Percentiles rank a stretch among this genome's conserved stretches.
phyloP scores from a whole-genome alignment of 2,888 invertebrate species.

The Corbicula japonica region DNA sequence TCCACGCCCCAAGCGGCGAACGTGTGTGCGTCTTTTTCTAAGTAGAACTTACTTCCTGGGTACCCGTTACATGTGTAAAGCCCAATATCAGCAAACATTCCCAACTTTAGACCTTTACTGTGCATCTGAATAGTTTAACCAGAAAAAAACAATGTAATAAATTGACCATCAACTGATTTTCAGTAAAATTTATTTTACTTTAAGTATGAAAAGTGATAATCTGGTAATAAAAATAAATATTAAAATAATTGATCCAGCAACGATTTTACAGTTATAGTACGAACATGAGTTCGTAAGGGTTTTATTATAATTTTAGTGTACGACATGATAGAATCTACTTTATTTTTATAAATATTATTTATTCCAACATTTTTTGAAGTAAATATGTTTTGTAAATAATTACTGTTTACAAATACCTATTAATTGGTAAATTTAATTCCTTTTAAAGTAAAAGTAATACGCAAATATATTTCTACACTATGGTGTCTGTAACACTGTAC shows the following conservation, averaged over 20 bases:
- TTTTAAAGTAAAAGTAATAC: too few relatives aligned
- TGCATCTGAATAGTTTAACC: constrained; percentile 76
- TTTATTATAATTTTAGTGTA: too few relatives aligned
- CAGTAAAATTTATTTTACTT: background rate
- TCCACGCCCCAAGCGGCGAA: constrained; percentile 98
- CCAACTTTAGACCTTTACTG: constrained; percentile 94
- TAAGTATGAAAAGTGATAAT: background rate
- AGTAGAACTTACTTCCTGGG: constrained; percentile 95
- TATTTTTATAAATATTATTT: too few relatives aligned
- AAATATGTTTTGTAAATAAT: too few relatives aligned
- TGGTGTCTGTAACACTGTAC: too few relatives aligned
- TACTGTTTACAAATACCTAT: too few relatives aligned
- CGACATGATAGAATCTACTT: too few relatives aligned
- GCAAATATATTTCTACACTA: too few relatives aligned
- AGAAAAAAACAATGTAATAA: background rate
- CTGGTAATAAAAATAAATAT: background rate
- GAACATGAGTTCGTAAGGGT: background rate
- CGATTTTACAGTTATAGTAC: background rate
- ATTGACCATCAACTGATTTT: too few relatives aligned
- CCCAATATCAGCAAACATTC: constrained; percentile 99
- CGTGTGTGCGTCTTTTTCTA: constrained; percentile 95
- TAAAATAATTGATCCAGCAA: background rate
- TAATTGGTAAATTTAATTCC: too few relatives aligned
- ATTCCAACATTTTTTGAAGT: too few relatives aligned
- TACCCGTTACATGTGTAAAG: constrained; percentile 99